A percentile compares a stretch with the other conserved stretches of the same genome.
These are phyloP conservation scores for Ceriagrion tenellum DNA, from an alignment of 2,888 invertebrate species.

Conservation along the genomic window DNA sequence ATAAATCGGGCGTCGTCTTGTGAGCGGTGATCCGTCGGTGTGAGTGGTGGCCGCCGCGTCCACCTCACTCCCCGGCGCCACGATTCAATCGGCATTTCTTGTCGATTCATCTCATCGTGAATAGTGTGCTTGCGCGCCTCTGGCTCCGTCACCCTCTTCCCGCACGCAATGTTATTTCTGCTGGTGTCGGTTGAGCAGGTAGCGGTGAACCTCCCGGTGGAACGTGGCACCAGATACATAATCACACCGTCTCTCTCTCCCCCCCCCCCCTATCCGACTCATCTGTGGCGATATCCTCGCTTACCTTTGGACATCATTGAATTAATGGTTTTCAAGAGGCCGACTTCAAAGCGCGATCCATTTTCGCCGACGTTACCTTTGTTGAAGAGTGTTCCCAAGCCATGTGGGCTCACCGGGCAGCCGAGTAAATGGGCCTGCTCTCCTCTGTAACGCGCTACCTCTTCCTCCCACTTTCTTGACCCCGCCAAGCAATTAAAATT, in stretches of 20 bases:
- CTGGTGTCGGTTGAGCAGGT: background rate
- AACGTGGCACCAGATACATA: background rate
- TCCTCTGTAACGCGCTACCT: too few species aligned
- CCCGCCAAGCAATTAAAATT: background rate
- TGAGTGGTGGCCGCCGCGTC: background rate
- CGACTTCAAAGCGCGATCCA: slow-evolving; percentile 35
- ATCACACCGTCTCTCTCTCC: background rate
- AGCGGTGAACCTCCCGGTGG: background rate
- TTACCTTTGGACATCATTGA: slow-evolving; percentile 4
- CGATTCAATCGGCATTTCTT: background rate
- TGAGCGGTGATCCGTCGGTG: too few species aligned
- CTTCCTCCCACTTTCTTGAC: too few species aligned
- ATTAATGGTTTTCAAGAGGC: slow-evolving; percentile 23
- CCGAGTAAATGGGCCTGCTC: background rate
- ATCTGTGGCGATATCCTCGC: background rate
- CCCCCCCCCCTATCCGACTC: too few species aligned
- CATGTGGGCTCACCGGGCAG: background rate
- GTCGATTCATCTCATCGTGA: background rate
- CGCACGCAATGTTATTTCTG: background rate
- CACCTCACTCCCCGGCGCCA: background rate
- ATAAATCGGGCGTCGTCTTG: too few species aligned
- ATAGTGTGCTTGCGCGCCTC: background rate
- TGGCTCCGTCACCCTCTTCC: background rate
- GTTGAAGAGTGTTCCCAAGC: background rate
- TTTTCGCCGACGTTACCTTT: slow-evolving; percentile 35